These are phyloP conservation scores for Macrotis lagotis DNA, from an alignment of 2,113 vertebrate genomes.

Conservation along the genomic window DNA sequence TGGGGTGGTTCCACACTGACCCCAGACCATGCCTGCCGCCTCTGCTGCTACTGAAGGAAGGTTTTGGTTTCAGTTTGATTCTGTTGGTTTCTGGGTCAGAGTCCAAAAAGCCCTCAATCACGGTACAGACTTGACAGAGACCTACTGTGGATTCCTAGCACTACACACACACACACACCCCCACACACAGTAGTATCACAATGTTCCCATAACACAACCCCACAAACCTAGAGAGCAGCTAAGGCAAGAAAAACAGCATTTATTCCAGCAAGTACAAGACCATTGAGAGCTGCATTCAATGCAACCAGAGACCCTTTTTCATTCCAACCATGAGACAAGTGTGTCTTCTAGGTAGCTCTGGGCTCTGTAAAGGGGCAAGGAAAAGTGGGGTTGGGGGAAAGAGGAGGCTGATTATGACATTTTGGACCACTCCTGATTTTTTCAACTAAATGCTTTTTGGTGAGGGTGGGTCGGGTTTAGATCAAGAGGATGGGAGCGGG, in stretches of 20 bases:
- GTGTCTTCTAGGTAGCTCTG: conserved; percentile 29
- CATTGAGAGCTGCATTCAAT: conserved; percentile 77
- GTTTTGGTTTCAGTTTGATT: conserved; percentile 56
- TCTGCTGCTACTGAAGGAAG: conserved; percentile 50
- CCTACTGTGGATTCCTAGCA: conserved; percentile 75
- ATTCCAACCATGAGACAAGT: conserved; percentile 11
- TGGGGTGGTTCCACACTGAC: conserved; percentile 33
- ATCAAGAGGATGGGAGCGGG: background rate
- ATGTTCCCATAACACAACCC: conserved; percentile 76
- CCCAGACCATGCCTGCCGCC: conserved; percentile 51
- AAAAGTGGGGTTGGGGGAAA: background rate
- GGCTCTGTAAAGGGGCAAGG: conserved; percentile 35
- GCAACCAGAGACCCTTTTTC: conserved; percentile 67
- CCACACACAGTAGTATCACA: conserved; percentile 72
- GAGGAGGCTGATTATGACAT: conserved; percentile 29
- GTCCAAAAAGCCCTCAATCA: conserved; percentile 59
- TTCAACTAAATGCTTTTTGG: conserved; percentile 61
- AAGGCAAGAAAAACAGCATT: conserved; percentile 81
- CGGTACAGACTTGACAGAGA: conserved; percentile 66
- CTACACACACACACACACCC: conserved; percentile 70
- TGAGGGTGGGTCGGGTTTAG: background rate
- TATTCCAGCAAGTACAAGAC: conserved; percentile 80
- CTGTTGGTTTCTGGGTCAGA: conserved; percentile 64
- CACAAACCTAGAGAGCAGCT: conserved; percentile 81
- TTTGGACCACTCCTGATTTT: conserved; percentile 49